Conservation (phyloP, 2,888 invertebrate genomes). For the Melieria picta region DNA sequence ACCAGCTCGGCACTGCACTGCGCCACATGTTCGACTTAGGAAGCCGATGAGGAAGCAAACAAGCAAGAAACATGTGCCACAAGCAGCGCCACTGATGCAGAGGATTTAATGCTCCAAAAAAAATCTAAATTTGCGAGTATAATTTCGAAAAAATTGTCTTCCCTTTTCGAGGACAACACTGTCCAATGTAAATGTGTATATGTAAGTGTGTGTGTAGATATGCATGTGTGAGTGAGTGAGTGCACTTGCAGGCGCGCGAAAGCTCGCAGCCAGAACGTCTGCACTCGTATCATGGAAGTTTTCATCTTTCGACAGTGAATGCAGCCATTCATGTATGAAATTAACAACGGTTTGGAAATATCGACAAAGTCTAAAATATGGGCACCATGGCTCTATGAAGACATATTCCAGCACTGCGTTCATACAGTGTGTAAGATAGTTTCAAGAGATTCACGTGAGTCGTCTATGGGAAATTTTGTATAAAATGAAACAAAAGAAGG, state of each 20-base stretch:
- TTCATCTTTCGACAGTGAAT: slow-evolving; percentile 46
- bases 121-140: no score
- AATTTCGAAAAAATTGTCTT: no score
- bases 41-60: background rate
- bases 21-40: background rate
- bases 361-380: slow-evolving; percentile 58
- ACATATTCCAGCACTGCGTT: no score
- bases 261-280: background rate
- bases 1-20: no score
- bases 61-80: background rate
- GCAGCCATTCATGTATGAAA: slow-evolving; percentile 60
- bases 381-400: slow-evolving; percentile 24
- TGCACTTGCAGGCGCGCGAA: background rate
- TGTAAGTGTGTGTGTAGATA: background rate
- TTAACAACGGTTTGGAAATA: slow-evolving; percentile 60
- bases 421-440: no score
- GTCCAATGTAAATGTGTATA: background rate
- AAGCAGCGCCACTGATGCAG: background rate
- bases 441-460: no score
- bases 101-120: no score
- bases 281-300: slow-evolving; percentile 1
- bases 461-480: no score
- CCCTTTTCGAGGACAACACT: no score
- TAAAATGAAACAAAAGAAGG: no score
- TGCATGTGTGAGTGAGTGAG: slow-evolving; percentile 22